Base-by-base conservation (phyloP, 2,113 vertebrate genomes). In the Trochalopteron elliotii region DNA sequence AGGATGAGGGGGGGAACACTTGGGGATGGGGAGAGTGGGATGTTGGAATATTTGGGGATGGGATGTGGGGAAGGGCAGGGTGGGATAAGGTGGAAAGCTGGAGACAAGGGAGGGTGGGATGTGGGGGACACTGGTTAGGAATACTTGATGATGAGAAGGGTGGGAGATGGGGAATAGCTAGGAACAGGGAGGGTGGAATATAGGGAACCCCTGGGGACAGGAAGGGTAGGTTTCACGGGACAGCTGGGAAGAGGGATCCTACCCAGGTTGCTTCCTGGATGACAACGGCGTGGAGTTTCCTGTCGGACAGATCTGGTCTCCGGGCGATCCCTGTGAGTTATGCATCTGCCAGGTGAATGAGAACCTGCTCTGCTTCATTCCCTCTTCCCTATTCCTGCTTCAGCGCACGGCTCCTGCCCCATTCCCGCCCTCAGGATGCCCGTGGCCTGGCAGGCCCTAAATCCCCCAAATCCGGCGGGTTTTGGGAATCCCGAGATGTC, bases 301-400 rank as follows among this genome's bases (percentile, higher is more conserved):
- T 5, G 21, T 98, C 16, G 98, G 98, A 95, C 98, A 98, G 97
- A 98, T 98, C 95, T 98, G 98, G 98, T 98, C 98, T 53, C 98
- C 98, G 12, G 98, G 98, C 90, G 98, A 98, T 92, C 98, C 98
- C 94, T 98, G 98, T 98, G 98, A 98, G 97, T 98, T 98, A 91
- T 98, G 98, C 98, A 97, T 98, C 97, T 98, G 98, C 97, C 98
- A 98, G 98, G 98, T 98, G 97, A 98, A 98, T 98, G 98, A 97
- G 97, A 97, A 93, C 97, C 97, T 98, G 97, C 97, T 94, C 95
- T 96, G 96, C 97, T 97, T 93, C 93, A 81, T 89, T 79, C 69
- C 93, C 30, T 80, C 94, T 91, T 79, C 69, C 82, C 65, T 13
- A 9, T 28, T 69, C 72, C 57, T 47, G 30, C 22, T 37, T 67